Evolutionary conservation across 2,113 vertebrate species (phyloP).

Genomic region (Pandion haliaetus): DNA sequence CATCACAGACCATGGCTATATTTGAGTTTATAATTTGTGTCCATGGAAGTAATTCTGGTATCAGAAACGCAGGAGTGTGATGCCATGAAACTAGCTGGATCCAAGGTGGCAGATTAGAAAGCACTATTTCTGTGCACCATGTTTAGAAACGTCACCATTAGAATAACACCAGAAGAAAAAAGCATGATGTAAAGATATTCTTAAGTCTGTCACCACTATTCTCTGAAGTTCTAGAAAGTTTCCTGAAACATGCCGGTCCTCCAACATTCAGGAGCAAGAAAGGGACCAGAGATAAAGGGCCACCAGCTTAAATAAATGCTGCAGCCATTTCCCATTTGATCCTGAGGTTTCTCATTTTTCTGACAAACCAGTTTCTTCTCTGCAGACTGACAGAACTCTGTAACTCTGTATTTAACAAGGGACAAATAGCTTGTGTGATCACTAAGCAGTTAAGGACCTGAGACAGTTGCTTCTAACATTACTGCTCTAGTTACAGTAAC

Average conservation of each 20-base stretch:
- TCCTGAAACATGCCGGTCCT: neutral
- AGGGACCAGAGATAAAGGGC: neutral
- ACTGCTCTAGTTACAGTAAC: neutral
- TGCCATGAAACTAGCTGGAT: neutral
- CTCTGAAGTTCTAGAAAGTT: neutral
- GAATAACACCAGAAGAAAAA: neutral
- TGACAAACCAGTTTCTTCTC: neutral
- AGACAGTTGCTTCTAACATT: neutral
- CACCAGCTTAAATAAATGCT: neutral
- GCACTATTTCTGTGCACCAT: neutral
- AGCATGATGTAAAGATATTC: neutral
- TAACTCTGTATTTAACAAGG: neutral
- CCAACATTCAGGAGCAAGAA: neutral
- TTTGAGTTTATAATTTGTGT: neutral
- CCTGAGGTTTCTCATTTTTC: neutral
- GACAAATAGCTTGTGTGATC: neutral
- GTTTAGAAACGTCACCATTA: neutral
- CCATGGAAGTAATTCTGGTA: neutral
- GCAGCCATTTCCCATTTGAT: neutral
- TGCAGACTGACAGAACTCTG: neutral
- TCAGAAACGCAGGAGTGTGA: neutral
- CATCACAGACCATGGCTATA: neutral
- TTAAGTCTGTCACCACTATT: neutral
- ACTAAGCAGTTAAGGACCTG: neutral
- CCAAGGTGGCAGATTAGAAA: neutral